Evolutionary conservation across 2,113 vertebrate species (phyloP), one percentile per base, ranked within the genome.

Genomic region (Taxidea taxus): DNA sequence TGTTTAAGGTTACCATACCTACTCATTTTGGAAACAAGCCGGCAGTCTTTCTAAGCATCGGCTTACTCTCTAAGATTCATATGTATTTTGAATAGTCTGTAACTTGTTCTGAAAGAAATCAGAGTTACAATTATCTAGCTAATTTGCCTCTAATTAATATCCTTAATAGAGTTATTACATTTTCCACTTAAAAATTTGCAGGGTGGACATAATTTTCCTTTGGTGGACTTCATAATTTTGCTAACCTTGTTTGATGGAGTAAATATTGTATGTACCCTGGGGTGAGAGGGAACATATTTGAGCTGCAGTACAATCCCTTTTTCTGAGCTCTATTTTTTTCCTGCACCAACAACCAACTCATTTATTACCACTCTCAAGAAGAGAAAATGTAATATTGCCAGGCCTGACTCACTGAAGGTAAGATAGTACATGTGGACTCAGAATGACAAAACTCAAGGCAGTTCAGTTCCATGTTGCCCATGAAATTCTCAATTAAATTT

Each of bases 331-430:
- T 70, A 13, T 31, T 91, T 62, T 60, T 1, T 1, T 42, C 49
- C 70, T 20, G 12, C 31, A 83, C 23, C 51, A 44, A 42, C 11
- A 74, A 20, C 27, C 90, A 87, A 31, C 74, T 80, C 7, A 0
- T 77, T 94, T 87, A 87, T 92, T 91, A 74, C 78, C 44, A 95
- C 83, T 85, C 64, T 77, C 62, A 82, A 87, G 44, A 91, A 92
- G 80, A 95, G 95, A 56, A 68, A 95, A 77, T 58, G 39, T 75
- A 70, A 90, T 91, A 85, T 84, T 87, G 9, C 49, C 31, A 80
- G 47, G 64, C 39, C 47, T 70, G 74, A 89, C 44, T 87, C 72
- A 51, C 39, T 16, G 42, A 84, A 56, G 21, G 15, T 72, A 25
- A 91, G 81, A 84, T 64, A 39, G 42, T 34, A 39, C n/a, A 2